Conservation (phyloP, 2,113 vertebrate species). For the Labrus mixtus region DNA sequence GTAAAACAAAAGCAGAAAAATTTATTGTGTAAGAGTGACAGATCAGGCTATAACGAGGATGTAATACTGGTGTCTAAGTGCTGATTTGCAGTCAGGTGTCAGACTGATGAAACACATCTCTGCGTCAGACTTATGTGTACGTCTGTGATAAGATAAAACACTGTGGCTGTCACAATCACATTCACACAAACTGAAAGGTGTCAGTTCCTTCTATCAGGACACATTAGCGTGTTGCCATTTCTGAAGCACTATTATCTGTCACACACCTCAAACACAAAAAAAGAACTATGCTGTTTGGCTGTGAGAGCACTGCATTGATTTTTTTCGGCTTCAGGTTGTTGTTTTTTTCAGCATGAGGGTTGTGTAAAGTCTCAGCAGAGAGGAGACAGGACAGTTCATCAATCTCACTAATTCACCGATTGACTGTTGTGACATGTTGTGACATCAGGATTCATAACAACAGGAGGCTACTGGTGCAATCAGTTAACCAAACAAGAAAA, state of each 20-base stretch:
- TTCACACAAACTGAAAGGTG: slow-evolving; percentile 46
- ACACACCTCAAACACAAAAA: not conserved
- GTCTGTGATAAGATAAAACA: slow-evolving; percentile 61
- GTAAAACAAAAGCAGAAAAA: too few species aligned
- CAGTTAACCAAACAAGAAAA: not conserved
- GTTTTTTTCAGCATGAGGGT: too few species aligned
- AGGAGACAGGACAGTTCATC: not conserved
- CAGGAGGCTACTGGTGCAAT: not conserved
- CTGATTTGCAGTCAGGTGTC: slow-evolving; percentile 48
- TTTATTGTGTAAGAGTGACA: not conserved
- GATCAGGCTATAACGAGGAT: slow-evolving; percentile 5
- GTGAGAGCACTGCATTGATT: not conserved
- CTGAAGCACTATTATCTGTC: slow-evolving; percentile 38
- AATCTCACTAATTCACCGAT: not conserved
- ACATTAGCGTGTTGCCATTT: slow-evolving; percentile 21
- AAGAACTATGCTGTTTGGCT: not conserved
- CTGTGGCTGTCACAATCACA: slow-evolving; percentile 28
- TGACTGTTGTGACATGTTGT: not conserved
- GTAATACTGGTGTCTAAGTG: slow-evolving; percentile 35
- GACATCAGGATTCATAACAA: not conserved
- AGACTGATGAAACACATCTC: slow-evolving; percentile 34
- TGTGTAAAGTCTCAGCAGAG: not conserved
- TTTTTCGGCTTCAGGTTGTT: not conserved
- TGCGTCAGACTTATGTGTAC: slow-evolving; percentile 39
- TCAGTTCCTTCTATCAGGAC: slow-evolving; percentile 51